Base-by-base conservation (phyloP, 1,140 invertebrate species). In the Drosophila arizonae region DNA sequence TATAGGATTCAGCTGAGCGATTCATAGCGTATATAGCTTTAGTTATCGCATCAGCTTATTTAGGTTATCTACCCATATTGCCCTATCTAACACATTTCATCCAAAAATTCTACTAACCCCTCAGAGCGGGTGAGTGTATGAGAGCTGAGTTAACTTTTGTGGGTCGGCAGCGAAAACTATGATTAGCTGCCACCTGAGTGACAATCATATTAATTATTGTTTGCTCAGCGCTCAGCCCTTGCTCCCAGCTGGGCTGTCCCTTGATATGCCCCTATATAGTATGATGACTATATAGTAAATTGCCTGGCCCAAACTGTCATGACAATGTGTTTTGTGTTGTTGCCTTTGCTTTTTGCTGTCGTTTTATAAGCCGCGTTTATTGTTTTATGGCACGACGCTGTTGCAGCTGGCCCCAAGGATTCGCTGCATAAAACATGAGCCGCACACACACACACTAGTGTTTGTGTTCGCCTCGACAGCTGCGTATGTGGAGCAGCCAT, bases 331-430 rank as follows among this genome's bases (percentile, higher is more conserved):
- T 30, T 48, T 30, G 30, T 24, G 21, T 15, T 15, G 2, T 45
- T 45, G 33, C 33, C 9, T 36, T 36, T 43, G 11, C 41, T 43
- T 11, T 11, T 46, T 46, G 43, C 43, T 46, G n/a, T 68, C 54
- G 63, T 63, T 68, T 84, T 79, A 68, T 79, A 79, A 84, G 79
- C 80, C 80, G 68, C 61, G 58, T 85, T 85, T 87, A 87, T 81
- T 87, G 77, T 81, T 87, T 87, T 86, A 82, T 87, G 72, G 77
- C 70, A 73, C 51, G 74, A 30, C 43, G 60, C 26, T 74, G 72
- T 55, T 72, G 58, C 67, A 74, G 72, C 60, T 65, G 61, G n/a
- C 56, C 63, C 77, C 50, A 80, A 79, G 72, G 80, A 85, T 64
- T 62, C 51, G 61, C 30, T 73, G 58, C 69, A 64, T 69, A 64